phyloP scores from a whole-genome alignment of 2,888 invertebrate species.

The Galeopsomyia nigrocyanea region DNA sequence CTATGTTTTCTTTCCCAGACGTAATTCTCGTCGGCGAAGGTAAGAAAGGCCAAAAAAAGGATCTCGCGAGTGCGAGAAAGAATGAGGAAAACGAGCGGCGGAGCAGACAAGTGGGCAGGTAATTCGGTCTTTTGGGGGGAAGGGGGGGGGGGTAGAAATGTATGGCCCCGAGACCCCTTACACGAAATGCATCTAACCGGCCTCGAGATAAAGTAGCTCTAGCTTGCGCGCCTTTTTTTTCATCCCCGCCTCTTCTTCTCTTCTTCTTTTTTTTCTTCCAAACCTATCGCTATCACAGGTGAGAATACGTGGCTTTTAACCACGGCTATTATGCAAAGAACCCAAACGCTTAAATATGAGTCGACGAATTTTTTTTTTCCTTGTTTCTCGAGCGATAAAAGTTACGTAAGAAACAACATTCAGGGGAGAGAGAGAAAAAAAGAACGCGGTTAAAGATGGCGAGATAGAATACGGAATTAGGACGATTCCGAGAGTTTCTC shows the following conservation, averaged over 20 bases:
- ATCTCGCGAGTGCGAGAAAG: constrained; percentile 36
- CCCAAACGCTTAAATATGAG: not conserved
- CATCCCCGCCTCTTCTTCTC: constrained; percentile 15
- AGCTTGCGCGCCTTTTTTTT: constrained; percentile 26
- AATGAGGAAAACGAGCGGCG: constrained; percentile 42
- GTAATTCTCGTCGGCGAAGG: constrained; percentile 35
- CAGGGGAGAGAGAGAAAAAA: too few relatives aligned
- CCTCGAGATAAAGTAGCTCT: constrained; percentile 55
- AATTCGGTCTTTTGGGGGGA: constrained; percentile 58
- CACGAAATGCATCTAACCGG: constrained; percentile 58
- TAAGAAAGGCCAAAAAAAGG: constrained; percentile 26
- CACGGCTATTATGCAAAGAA: constrained; percentile 5
- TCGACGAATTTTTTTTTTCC: not conserved
- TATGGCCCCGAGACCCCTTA: constrained; percentile 49
- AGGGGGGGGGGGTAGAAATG: too few relatives aligned
- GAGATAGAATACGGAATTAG: constrained; percentile 40
- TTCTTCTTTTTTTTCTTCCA: not conserved
- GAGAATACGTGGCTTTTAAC: constrained; percentile 18
- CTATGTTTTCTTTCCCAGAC: constrained; percentile 44
- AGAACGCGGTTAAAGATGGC: constrained; percentile 15
- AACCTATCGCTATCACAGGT: constrained; percentile 6
- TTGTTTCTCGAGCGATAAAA: too few relatives aligned
- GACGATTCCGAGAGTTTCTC: constrained; percentile 41
- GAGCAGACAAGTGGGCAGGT: constrained; percentile 52
- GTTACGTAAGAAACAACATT: too few relatives aligned